Conservation (phyloP, 2,113 vertebrate genomes). For the Pholis gunnellus region DNA sequence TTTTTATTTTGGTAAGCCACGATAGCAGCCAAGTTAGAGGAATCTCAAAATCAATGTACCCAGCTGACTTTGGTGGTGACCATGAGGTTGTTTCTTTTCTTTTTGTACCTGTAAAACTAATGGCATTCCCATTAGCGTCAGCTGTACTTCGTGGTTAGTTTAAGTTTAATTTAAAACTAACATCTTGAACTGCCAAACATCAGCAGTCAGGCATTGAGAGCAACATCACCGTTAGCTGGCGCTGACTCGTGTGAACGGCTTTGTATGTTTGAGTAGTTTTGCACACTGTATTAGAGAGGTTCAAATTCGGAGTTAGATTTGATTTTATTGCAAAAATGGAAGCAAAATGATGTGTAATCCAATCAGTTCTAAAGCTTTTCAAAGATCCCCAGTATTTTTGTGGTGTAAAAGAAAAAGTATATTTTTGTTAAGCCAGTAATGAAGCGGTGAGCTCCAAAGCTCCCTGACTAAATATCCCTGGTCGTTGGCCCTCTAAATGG, state of each 20-base stretch:
- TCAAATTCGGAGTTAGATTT: neutral
- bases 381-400: neutral
- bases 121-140: neutral
- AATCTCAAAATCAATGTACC: neutral
- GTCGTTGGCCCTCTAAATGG: constrained; percentile 44
- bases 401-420: neutral
- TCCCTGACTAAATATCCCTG: constrained; percentile 26
- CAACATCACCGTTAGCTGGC: too few relatives aligned
- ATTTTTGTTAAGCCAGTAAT: constrained; percentile 29
- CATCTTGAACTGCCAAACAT: too few relatives aligned
- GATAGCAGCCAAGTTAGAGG: neutral
- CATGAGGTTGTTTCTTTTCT: neutral
- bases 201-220: too few relatives aligned
- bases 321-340: neutral
- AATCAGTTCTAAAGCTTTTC: neutral
- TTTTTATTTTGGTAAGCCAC: neutral
- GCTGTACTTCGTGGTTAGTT: neutral
- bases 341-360: neutral
- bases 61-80: neutral
- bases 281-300: neutral
- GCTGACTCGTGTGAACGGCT: neutral
- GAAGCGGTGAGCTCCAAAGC: constrained; percentile 13
- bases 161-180: neutral
- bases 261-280: neutral
- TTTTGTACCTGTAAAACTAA: neutral